phyloP scores from a whole-genome alignment of 2,797 vertebrate species.

The Gephyroberyx darwinii region DNA sequence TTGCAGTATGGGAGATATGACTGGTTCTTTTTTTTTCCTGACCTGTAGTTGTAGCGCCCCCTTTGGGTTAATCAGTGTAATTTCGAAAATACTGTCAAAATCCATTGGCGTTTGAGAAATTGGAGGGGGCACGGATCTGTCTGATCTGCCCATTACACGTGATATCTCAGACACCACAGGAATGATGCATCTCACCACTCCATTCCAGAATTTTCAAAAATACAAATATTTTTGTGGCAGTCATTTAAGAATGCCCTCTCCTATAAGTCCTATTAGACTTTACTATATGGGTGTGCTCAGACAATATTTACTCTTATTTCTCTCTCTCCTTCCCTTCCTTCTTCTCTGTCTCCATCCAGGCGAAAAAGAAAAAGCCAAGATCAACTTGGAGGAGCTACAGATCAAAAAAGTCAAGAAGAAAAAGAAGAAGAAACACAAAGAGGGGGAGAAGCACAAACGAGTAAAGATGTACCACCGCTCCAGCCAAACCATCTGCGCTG shows the following conservation, averaged over 20 bases:
- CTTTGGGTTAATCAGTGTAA: no score
- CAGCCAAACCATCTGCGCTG: slow-evolving; percentile 92
- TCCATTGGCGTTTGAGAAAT: no score
- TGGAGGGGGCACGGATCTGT: no score
- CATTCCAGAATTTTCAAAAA: slow-evolving; percentile 5
- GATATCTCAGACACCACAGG: no score
- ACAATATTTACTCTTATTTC: background rate
- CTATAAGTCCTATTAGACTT: background rate
- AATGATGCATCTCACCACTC: no score
- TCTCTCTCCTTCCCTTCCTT: background rate
- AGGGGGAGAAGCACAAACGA: slow-evolving; percentile 93
- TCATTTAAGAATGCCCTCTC: slow-evolving; percentile 5
- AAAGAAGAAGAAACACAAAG: slow-evolving; percentile 99
- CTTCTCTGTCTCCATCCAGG: slow-evolving; percentile 73
- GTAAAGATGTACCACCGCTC: slow-evolving; percentile 98
- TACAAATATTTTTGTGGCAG: background rate
- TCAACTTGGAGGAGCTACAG: slow-evolving; percentile 89
- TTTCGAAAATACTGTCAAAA: no score
- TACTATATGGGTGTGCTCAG: no score
- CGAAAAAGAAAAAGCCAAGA: slow-evolving; percentile 90
- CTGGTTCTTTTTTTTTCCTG: no score
- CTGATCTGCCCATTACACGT: no score
- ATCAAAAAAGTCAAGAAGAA: slow-evolving; percentile 99
- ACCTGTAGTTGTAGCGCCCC: no score
- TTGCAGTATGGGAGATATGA: no score